These are phyloP conservation scores for Trachymyrmex septentrionalis DNA, from an alignment of 1,140 invertebrate genomes.

Conservation along the genomic window DNA sequence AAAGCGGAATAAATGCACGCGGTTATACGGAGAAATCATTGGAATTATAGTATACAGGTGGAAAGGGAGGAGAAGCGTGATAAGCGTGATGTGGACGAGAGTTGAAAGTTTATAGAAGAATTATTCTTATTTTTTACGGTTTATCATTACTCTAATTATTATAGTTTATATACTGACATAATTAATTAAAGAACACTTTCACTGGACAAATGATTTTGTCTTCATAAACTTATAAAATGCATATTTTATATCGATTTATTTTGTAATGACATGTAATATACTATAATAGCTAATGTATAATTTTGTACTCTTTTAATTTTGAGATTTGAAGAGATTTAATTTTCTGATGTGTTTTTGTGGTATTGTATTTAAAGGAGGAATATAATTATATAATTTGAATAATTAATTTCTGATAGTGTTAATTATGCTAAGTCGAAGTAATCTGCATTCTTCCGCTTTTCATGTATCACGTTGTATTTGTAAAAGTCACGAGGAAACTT, in stretches of 20 bases:
- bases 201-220: neutral
- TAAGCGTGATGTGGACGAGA: constrained; percentile 12
- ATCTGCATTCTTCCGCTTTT: constrained; percentile 1
- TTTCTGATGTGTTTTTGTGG: neutral
- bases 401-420: neutral
- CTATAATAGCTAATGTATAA: constrained; percentile 5
- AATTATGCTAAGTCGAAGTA: neutral
- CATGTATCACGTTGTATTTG: neutral
- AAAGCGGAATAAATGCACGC: constrained; percentile 41
- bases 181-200: neutral
- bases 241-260: neutral
- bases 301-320: neutral
- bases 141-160: neutral
- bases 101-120: constrained; percentile 26
- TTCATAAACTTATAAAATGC: neutral
- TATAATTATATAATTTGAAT: constrained; percentile 2
- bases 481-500: constrained; percentile 17
- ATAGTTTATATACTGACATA: neutral
- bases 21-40: constrained; percentile 32
- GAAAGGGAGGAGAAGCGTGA: neutral
- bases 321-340: neutral
- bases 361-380: neutral
- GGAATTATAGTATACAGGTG: constrained; percentile 20
- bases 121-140: constrained; percentile 18
- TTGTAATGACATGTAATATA: neutral